phyloP scores from a whole-genome alignment of 2,888 invertebrate genomes.

The Andrena marginata region DNA sequence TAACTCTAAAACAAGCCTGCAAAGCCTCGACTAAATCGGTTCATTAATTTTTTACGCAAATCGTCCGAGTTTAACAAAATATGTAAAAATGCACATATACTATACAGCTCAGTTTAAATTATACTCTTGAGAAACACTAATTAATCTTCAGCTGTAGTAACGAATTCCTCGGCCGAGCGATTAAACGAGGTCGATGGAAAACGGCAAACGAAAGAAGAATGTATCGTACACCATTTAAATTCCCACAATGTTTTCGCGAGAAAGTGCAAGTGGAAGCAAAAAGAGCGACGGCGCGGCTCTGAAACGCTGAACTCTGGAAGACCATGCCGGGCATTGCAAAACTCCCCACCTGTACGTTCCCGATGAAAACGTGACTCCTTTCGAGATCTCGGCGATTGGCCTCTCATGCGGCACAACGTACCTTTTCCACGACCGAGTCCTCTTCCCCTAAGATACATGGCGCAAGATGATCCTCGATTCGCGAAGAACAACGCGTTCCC shows the following conservation, averaged over 20 bases:
- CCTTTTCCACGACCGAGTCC: constrained; percentile 26
- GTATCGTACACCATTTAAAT: too few species aligned
- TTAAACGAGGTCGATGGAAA: too few species aligned
- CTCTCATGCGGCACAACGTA: constrained; percentile 55
- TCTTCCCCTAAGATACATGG: constrained; percentile 46
- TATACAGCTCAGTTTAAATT: too few species aligned
- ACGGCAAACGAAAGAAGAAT: too few species aligned
- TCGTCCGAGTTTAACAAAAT: too few species aligned
- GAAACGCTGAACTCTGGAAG: constrained; percentile 34
- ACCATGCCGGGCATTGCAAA: constrained; percentile 51
- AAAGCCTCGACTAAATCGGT: too few species aligned
- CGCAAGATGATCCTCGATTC: constrained; percentile 55
- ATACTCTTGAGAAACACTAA: too few species aligned
- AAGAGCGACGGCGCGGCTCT: background rate
- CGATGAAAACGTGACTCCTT: constrained; percentile 63
- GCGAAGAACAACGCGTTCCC: constrained; percentile 57
- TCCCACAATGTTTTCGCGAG: background rate
- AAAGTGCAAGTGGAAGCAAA: constrained; percentile 10
- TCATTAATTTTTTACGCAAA: too few species aligned
- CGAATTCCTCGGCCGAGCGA: too few species aligned
- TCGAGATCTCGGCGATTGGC: constrained; percentile 53
- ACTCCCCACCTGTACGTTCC: constrained; percentile 30
- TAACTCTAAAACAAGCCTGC: too few species aligned
- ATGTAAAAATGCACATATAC: too few species aligned
- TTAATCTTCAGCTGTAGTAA: too few species aligned